Base-by-base conservation (phyloP, 2,888 invertebrate species). In the Odontothrips loti region DNA sequence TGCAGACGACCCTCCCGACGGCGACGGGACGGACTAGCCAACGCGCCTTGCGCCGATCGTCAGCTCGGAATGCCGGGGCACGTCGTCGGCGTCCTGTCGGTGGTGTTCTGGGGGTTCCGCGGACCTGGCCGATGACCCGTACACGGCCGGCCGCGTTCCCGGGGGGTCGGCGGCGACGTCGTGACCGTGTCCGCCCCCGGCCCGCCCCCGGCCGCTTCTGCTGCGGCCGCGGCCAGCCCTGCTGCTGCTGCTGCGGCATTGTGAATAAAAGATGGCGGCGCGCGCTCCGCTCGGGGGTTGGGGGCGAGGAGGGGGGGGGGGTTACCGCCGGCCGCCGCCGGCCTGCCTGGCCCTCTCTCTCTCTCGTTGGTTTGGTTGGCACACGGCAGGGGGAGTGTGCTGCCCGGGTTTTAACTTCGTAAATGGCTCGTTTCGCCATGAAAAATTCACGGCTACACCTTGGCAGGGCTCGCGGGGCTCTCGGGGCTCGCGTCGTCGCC, bases 391-490 rank as follows among this genome's bases (percentile, higher is more conserved):
- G 58, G 10, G 58, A 75, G 68, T 23, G 68, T 20, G n/a, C 68
- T 23, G 20, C 58, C 58, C 23, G 68, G 68, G 68, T 75, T 75
- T 75, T 75, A 75, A 75, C 68, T 75, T 75, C 68, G 68, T 75
- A 75, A 75, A 75, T 75, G 68, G 68, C 68, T 75, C 68, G 68
- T 75, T 75, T 75, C 68, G 68, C 27, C 68, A 75, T 75, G 68
- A 75, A 75, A 75, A 75, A 75, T 75, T 75, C 68, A 75, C 68
- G 23, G 68, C 68, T 75, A 75, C 68, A 75, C 68, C 68, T 75
- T 27, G 68, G 23, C 68, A 12, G 27, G 34, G 34, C 34, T 2
- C 34, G 34, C 34, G 34, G 27, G 34, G 12, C 78, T 15, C n/a
- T 78, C 34, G 27, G 15, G 78, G n/a, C n/a, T 2, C 34, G 34